Evolutionary conservation across 1,140 invertebrate species (phyloP), one percentile per base, ranked within the genome.

Genomic region (Mycetomoellerius zeteki): DNA sequence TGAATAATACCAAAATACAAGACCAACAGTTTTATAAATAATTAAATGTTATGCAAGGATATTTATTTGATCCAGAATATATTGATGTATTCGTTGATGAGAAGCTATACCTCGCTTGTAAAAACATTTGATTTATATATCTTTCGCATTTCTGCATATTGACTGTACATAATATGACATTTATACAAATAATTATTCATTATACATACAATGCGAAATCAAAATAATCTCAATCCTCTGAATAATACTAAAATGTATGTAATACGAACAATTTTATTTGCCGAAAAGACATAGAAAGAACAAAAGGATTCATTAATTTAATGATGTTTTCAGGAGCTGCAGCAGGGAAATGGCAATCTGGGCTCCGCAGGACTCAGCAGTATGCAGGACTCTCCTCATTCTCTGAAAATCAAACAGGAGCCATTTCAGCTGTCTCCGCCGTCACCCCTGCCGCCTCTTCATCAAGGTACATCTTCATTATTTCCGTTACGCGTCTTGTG

Each of bases 361-460:
- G 76, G 88, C 12, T 77, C 86, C 27, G 72, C 90, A 8, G 92
- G 89, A 27, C 85, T 94, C 24, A 72, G 81, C 56, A 87, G 82
- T 8, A 88, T 93, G 65, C 93, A 94, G 85, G 93, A 94, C 47
- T 84, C 93, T 19, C 86, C 85, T 8, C 93, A 94, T 64, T 85
- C 92, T 1, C 60, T 94, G 16, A 95, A 94, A 78, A 94, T 94
- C 77, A 95, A 95, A 52, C 94, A 94, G 80, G 94, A 95, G 65
- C 92, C 93, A 1, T 94, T 92, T 80, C 94, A 93, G 64, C 86
- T 94, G 67, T 92, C 94, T 7, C 89, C 94, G 2, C 86, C 92
- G 1, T 93, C 93, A 0, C 87, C 93, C 3, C 84, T 94, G 37
- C 92, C 93, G 19, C 56, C 90, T 10, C 89, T 95, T 84, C 93